Evolutionary conservation across 1,140 invertebrate species (phyloP), one percentile per base, ranked within the genome.

Genomic region (Sitobion miscanthi): DNA sequence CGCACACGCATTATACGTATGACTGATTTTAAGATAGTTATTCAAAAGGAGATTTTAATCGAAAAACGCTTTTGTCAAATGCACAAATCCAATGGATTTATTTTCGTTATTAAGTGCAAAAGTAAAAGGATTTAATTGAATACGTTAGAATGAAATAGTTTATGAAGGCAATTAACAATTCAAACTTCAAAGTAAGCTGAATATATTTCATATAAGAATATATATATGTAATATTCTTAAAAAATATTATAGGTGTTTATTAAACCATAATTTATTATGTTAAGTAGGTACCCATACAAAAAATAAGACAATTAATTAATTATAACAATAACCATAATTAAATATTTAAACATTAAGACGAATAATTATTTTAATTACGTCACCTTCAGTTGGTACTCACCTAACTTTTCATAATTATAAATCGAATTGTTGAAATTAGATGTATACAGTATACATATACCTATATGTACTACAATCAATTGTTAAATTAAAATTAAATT

Each of bases 21-120:
- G 88, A 89, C 88, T 89, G 88, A 89, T 57, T 89, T 23, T 89
- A 54, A 57, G 49, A 89, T 54, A 38, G 87, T 89, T 89, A 89
- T 89, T 89, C 89, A 69, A 90, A 69, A 38, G 52, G 38, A 90
- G 14, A 62, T 38, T 69, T 90, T 90, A 90, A 90, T 90, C 45
- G 89, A 69, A 69, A 90, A 90, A 90, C 57, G n/a, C 57, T 90
- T 90, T 90, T 69, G 38, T 69, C 52, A 90, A 62, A 69, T 30
- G 54, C 38, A 69, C 89, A 30, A 89, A 57, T 57, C 35, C 88
- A 57, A 69, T 90, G 54, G 23, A 90, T 69, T 45, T 69, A 42
- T 62, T 62, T 69, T 90, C 57, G 23, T n/a, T 57, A 14, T 42
- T 89, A 38, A 25, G 21, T 38, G 23, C n/a, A 38, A 57, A 89